Conservation (phyloP, 2,113 vertebrate species). For the Halcyon malimbica region DNA sequence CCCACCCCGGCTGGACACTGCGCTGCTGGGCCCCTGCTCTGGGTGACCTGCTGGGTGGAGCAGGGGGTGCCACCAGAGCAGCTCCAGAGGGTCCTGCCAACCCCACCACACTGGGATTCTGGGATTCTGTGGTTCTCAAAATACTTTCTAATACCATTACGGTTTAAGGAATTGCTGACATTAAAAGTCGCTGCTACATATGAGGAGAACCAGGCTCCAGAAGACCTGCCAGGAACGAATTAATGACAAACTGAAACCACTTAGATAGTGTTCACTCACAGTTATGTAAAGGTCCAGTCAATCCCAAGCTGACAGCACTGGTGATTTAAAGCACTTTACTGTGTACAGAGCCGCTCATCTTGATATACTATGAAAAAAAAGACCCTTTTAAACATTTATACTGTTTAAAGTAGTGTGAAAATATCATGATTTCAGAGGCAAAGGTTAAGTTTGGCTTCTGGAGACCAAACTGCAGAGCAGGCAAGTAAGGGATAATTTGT, state of each 20-base stretch:
- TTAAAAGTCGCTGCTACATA: rapidly evolving
- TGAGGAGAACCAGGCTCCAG: not conserved
- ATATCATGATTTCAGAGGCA: not conserved
- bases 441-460: not conserved
- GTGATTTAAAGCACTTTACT: not conserved
- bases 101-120: not conserved
- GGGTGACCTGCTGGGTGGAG: not conserved
- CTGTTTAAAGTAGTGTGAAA: not conserved
- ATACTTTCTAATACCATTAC: not conserved
- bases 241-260: not conserved
- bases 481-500: not conserved
- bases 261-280: not conserved
- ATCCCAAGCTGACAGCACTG: not conserved
- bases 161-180: not conserved
- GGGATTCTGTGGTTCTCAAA: not conserved
- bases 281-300: not conserved
- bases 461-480: not conserved
- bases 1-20: no score
- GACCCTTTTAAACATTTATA: not conserved
- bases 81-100: not conserved
- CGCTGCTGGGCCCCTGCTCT: not conserved
- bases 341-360: not conserved
- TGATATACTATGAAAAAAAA: not conserved
- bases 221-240: not conserved
- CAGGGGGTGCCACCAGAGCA: not conserved